Percentiles rank a stretch among this genome's conserved stretches.
Evolutionary conservation across 2,888 invertebrate genomes (phyloP).

Genomic region (Heliconius ethilla): DNA sequence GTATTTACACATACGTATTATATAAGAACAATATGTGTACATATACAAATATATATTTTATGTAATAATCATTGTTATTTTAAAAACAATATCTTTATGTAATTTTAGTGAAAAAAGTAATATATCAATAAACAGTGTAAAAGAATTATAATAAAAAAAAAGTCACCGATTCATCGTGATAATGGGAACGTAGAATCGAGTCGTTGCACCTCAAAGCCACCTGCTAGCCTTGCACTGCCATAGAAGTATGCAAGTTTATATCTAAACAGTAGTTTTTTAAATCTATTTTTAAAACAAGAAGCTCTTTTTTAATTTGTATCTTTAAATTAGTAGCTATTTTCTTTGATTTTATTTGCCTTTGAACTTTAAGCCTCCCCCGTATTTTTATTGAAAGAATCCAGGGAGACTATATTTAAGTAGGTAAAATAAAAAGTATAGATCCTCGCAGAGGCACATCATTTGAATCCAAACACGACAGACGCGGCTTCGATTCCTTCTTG

Average conservation of each 20-base stretch:
- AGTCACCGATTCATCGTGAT: constrained; percentile 13
- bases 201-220: constrained; percentile 71
- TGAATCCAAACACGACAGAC: too few species aligned
- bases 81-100: not conserved
- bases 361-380: not conserved
- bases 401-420: too few species aligned
- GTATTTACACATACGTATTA: too few species aligned
- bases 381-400: too few species aligned
- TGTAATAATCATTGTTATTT: too few species aligned
- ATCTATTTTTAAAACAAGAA: constrained; percentile 15
- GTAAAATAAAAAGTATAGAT: too few species aligned
- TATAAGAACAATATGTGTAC: too few species aligned
- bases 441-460: too few species aligned
- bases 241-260: constrained; percentile 43
- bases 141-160: not conserved
- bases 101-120: not conserved
- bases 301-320: not conserved
- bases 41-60: too few species aligned
- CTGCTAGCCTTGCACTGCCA: constrained; percentile 73
- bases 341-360: not conserved
- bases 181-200: constrained; percentile 54
- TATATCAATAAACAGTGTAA: not conserved
- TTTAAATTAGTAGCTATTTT: not conserved
- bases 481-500: too few species aligned
- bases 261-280: constrained; percentile 32